Conservation (phyloP, 2,888 invertebrate species). For the Hypomecis punctinalis region DNA sequence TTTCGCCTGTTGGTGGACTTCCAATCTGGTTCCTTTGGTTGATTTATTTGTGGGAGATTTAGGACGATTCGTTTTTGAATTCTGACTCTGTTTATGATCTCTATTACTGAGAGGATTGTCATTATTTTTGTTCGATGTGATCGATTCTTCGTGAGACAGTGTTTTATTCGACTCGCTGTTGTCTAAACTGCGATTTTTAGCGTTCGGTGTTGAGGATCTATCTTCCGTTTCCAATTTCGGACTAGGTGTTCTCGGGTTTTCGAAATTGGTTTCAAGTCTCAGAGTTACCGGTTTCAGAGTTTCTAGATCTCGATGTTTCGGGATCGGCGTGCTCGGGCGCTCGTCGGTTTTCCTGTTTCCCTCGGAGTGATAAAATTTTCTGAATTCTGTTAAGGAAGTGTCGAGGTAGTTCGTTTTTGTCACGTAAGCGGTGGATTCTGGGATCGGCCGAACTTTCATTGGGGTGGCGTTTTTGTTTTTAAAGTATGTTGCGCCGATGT, state of each 20-base stretch:
- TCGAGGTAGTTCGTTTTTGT: conserved; percentile 60
- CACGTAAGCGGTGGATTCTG: conserved; percentile 39
- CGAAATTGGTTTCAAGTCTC: neutral
- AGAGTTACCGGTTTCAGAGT: neutral
- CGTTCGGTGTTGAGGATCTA: neutral
- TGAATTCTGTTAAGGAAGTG: conserved; percentile 69
- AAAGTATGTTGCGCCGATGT: conserved; percentile 51
- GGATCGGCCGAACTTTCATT: conserved; percentile 53
- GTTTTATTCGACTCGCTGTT: neutral
- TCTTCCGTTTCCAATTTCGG: neutral
- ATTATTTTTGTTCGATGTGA: neutral
- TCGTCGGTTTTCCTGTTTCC: conserved; percentile 23
- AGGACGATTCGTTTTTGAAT: neutral
- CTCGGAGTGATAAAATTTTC: conserved; percentile 64
- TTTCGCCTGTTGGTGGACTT: conserved; percentile 38
- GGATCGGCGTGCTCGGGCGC: neutral
- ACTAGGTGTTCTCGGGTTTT: neutral
- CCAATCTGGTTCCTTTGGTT: conserved; percentile 27
- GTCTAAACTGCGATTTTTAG: neutral
- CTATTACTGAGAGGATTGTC: neutral
- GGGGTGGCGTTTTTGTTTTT: conserved; percentile 50
- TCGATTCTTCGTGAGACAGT: neutral
- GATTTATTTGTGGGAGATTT: conserved; percentile 8
- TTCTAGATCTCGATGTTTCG: neutral
- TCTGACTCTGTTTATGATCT: neutral